Conservation (phyloP, 2,113 vertebrate species). For the Melanerpes formicivorus region DNA sequence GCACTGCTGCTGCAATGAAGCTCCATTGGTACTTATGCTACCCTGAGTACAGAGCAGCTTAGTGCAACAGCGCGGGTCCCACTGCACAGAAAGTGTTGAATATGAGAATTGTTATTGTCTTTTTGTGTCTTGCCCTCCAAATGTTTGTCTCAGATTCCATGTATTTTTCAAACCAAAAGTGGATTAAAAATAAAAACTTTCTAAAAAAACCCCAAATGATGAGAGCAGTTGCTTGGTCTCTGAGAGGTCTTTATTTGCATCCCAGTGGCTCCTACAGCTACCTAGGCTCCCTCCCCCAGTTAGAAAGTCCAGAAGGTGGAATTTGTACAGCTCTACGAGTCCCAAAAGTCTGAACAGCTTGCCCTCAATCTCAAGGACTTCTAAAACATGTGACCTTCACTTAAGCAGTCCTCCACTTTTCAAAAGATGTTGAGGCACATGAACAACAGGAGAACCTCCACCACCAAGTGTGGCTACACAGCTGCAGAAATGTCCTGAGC, state of each 20-base stretch:
- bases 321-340: not conserved
- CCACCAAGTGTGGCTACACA: not conserved
- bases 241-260: not conserved
- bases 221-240: fast-evolving
- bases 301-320: not conserved
- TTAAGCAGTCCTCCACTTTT: not conserved
- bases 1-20: not conserved
- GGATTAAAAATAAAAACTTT: not conserved
- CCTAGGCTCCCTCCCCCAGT: not conserved
- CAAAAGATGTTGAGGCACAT: not conserved
- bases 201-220: not conserved
- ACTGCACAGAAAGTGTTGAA: not conserved
- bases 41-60: not conserved
- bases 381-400: not conserved
- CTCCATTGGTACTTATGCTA: not conserved
- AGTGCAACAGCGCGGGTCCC: too few species aligned
- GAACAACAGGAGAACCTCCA: not conserved
- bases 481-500: not conserved
- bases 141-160: not conserved
- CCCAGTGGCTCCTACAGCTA: not conserved
- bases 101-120: not conserved
- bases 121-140: not conserved
- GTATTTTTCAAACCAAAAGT: not conserved
- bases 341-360: not conserved
- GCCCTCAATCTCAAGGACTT: not conserved